phyloP scores from a whole-genome alignment of 2,113 vertebrate genomes.

The Lasiurus borealis region DNA sequence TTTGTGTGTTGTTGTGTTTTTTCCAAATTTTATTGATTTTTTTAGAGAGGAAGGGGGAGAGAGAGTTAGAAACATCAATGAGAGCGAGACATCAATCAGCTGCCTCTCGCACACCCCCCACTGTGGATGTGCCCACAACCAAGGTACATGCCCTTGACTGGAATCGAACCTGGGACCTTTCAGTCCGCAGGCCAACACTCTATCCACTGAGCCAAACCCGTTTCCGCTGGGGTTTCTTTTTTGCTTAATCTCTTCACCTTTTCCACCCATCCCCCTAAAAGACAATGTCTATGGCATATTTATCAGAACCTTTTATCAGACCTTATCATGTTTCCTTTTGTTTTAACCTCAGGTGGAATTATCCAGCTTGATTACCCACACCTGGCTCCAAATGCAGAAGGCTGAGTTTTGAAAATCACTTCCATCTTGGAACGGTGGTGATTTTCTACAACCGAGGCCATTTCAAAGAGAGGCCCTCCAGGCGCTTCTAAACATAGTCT shows the following conservation, averaged over 20 bases:
- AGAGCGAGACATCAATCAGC: too few relatives aligned
- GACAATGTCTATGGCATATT: background rate
- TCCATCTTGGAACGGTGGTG: conserved; percentile 22
- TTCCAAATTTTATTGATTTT: too few relatives aligned
- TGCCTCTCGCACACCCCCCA: too few relatives aligned
- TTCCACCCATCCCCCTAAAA: background rate
- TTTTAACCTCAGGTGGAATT: conserved; percentile 51
- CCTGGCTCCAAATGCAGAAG: background rate
- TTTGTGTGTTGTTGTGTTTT: too few relatives aligned
- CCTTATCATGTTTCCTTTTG: conserved; percentile 53
- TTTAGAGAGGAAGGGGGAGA: too few relatives aligned
- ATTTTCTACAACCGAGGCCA: conserved; percentile 2
- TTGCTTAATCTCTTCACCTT: background rate
- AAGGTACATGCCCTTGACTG: too few relatives aligned
- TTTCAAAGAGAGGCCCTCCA: conserved; percentile 26
- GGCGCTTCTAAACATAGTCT: conserved; percentile 51
- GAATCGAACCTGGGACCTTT: too few relatives aligned
- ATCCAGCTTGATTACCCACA: conserved; percentile 3
- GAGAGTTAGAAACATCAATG: too few relatives aligned
- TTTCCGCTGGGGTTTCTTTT: background rate
- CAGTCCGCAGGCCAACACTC: too few relatives aligned
- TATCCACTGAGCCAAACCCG: too few relatives aligned
- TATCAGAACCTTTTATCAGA: conserved; percentile 30
- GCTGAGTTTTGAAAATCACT: conserved; percentile 31
- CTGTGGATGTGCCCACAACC: too few relatives aligned